Percentiles rank a stretch among this genome's conserved stretches.
phyloP scores from a whole-genome alignment of 1,140 invertebrate genomes.

The Drosophila grimshawi region DNA sequence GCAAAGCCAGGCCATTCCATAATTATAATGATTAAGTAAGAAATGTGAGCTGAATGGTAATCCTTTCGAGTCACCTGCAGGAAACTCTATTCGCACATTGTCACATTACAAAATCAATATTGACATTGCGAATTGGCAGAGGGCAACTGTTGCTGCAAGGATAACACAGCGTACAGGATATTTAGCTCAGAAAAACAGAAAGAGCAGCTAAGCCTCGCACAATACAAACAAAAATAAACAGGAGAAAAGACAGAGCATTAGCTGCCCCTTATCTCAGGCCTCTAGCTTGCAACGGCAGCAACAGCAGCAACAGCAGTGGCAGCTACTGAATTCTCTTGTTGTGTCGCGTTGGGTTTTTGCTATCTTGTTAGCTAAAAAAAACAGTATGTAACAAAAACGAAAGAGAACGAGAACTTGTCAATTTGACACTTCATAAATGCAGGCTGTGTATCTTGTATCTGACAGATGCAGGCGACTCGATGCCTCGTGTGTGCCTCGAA shows the following conservation, averaged over 20 bases:
- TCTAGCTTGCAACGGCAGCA: not conserved
- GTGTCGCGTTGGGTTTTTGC: slow-evolving; percentile 35
- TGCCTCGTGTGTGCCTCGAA: slow-evolving; percentile 48
- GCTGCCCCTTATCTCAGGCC: slow-evolving; percentile 18
- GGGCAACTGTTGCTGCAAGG: slow-evolving; percentile 19
- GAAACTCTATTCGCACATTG: slow-evolving; percentile 36
- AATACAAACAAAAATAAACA: slow-evolving; percentile 61
- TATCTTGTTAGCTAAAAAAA: slow-evolving; percentile 71
- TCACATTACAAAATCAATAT: slow-evolving; percentile 76
- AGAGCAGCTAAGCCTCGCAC: slow-evolving; percentile 53
- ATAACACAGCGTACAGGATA: slow-evolving; percentile 20
- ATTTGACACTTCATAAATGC: slow-evolving; percentile 82
- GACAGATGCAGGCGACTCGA: slow-evolving; percentile 64
- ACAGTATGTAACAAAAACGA: slow-evolving; percentile 33
- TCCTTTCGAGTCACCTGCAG: slow-evolving; percentile 19
- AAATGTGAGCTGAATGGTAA: not conserved
- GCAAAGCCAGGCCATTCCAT: slow-evolving; percentile 21
- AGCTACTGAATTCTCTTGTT: slow-evolving; percentile 30
- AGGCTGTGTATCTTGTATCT: slow-evolving; percentile 57
- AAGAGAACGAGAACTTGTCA: slow-evolving; percentile 65
- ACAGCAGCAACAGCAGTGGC: too few relatives aligned
- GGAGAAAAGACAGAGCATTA: slow-evolving; percentile 23
- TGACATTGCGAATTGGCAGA: slow-evolving; percentile 46
- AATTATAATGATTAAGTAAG: slow-evolving; percentile 37
- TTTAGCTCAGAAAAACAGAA: slow-evolving; percentile 15